Base-by-base conservation (phyloP, 2,888 invertebrate genomes). In the Microdon myrmicae region DNA sequence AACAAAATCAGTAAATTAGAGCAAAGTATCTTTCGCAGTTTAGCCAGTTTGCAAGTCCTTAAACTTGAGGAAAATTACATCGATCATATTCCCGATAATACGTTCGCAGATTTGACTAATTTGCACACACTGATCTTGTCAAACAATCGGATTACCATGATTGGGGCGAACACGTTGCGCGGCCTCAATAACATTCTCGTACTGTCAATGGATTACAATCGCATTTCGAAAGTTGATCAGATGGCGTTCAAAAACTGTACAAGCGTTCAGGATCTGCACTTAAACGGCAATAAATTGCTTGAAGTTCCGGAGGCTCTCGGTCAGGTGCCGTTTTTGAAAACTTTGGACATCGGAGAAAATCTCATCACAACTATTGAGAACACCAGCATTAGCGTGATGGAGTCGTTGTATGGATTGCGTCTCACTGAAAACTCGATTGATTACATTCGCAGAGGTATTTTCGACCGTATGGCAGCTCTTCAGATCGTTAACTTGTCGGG, bases 341-440 rank as follows among this genome's bases (percentile, higher is more conserved):
- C 92, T 43, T 85, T 97, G 61, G 94, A 95, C 82, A 84, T 97
- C 71, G 94, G 94, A 61, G 94, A 95, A 80, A 97, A 97, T 82
- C 84, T 86, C 74, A 90, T 97, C 77, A 85, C 86, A 67, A 86
- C 85, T 61, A 82, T 97, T 54, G 91, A 91, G 68, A 88, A 90
- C 71, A 87, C 90, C 3, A 90, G 90, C 51, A 91, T 94, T 76
- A 85, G 88, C 53, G 90, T 90, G 53, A 87, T 96, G 85, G 87
- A 87, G 72, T 91, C 90, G 76, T 85, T 97, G 56, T 92, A 91
- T 76, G 92, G 93, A 25, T 82, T 97, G 68, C 86, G 94, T 69
- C 84, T 97, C 76, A 92, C 94, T 68, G 92, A 93, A 71, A 96
- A 96, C 82, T 87, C 89, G 76, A 86, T 92, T 71, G 87, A 87